Base-by-base conservation (phyloP, 2,113 vertebrate genomes). In the Pangasianodon gigas region DNA sequence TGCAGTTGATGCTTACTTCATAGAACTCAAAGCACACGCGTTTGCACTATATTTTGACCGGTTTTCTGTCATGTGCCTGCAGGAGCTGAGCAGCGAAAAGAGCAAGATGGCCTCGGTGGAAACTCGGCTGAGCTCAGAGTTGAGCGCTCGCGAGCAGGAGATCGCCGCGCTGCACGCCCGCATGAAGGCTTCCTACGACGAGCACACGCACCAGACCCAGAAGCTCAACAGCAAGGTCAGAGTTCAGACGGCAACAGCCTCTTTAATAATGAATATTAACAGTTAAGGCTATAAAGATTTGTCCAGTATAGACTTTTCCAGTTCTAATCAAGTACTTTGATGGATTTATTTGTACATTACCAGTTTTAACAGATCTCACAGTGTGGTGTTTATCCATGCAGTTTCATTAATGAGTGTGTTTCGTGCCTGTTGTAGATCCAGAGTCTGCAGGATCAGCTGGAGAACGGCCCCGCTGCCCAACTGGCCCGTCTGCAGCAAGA, bases 161-260 rank as follows among this genome's bases (percentile, higher is more conserved):
- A 93, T 96, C 0, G 14, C 89, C 0, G 96, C 97, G 0, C 88
- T 98, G 88, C 96, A 97, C 92, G 95, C 96, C 0, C 96, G 96
- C 37, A 97, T 98, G 97, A 95, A 98, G 94, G 96, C 97, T 85
- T 97, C 96, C 92, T 96, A 97, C 93, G 95, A 95, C 87, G 96
- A 97, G 75, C 97, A 98, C 0, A 2, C 96, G 83, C 94, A 93
- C 0, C 96, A 97, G 91, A 96, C 94, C 0, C 96, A 97, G 90
- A 96, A 97, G 94, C 95, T 97, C 85, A 97, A 97, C 93, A 93
- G 95, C 93, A 97, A 97, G 97, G 97, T 98, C 86, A 92, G 77
- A 79, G 6, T 54, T 21, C 90, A 56, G 21, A 79, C 3, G 7
- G 41, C 41, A 26, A 11, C 46, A 29, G 21, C 60, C 19, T 60